A percentile compares a stretch with the other conserved stretches of the same genome.
Evolutionary conservation across 2,797 vertebrate species (phyloP).

Genomic region (Ctenopoma multispine): DNA sequence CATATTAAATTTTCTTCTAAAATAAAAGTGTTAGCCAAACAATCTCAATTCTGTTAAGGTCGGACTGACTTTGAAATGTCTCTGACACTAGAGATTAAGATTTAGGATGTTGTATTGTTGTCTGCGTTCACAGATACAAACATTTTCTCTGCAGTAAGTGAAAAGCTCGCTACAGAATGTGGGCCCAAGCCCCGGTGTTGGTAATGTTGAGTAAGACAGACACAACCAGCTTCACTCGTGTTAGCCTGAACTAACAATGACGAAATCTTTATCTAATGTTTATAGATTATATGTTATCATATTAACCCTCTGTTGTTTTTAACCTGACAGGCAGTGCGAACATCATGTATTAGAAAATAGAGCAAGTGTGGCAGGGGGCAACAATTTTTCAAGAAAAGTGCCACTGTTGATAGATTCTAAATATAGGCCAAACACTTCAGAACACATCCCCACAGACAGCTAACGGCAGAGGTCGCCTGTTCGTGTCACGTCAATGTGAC

Average conservation of each 20-base stretch:
- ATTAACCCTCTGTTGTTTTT: too few relatives aligned
- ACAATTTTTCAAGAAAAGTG: conserved; percentile 34
- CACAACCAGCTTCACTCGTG: background rate
- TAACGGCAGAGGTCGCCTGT: conserved; percentile 53
- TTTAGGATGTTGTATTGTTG: background rate
- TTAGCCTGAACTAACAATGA: background rate
- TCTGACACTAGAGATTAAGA: background rate
- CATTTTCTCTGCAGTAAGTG: background rate
- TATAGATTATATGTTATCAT: too few relatives aligned
- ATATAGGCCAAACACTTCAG: conserved; percentile 30
- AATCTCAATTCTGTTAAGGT: conserved; percentile 11
- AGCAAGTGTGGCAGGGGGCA: conserved; percentile 5
- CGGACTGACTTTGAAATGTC: conserved; percentile 9
- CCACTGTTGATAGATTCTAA: conserved; percentile 24
- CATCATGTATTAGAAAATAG: background rate
- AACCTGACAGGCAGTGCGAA: too few relatives aligned
- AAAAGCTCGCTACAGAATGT: background rate
- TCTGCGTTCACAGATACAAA: conserved; percentile 5
- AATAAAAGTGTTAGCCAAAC: conserved; percentile 8
- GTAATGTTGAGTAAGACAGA: conserved; percentile 9
- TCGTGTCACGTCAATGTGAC: conserved; percentile 49
- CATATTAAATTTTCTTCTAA: conserved; percentile 19
- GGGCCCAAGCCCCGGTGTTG: background rate
- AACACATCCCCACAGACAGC: conserved; percentile 42
- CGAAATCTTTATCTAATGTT: too few relatives aligned